These are phyloP conservation scores for Acrobasis suavella DNA, from an alignment of 2,888 invertebrate species.

Conservation along the genomic window DNA sequence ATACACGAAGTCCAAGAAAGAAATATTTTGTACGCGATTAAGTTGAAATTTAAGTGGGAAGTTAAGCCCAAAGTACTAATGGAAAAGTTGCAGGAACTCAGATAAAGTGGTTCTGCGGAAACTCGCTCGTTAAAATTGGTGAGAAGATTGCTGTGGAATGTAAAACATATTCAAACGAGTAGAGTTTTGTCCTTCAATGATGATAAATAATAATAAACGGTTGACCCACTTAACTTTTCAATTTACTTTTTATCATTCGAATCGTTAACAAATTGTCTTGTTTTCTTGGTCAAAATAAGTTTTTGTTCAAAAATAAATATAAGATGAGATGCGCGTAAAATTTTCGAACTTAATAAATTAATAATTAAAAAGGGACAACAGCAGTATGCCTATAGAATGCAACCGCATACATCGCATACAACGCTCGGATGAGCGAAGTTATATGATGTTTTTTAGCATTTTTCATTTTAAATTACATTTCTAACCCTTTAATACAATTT, in stretches of 20 bases:
- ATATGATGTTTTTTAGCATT: too few species aligned
- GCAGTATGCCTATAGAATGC: too few species aligned
- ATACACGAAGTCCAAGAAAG: slow-evolving; percentile 47
- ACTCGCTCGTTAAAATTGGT: slow-evolving; percentile 50
- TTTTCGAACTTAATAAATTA: too few species aligned
- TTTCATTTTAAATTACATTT: too few species aligned
- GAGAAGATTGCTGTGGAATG: slow-evolving; percentile 51
- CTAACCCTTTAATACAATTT: too few species aligned
- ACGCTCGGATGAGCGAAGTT: too few species aligned
- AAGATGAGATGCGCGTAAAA: too few species aligned
- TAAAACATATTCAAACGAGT: slow-evolving; percentile 50
- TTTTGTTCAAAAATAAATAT: too few species aligned
- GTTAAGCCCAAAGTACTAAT: slow-evolving; percentile 60
- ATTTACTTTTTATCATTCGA: not conserved
- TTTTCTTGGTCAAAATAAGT: too few species aligned
- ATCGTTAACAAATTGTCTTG: not conserved
- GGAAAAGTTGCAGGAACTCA: slow-evolving; percentile 60
- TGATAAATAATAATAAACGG: slow-evolving; percentile 13
- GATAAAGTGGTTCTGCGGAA: slow-evolving; percentile 50
- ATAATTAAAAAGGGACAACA: too few species aligned
- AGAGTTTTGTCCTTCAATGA: slow-evolving; percentile 21
- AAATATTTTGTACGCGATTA: slow-evolving; percentile 63
- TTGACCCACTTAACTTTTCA: not conserved
- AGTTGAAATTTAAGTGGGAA: slow-evolving; percentile 65
- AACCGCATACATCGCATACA: too few species aligned